Evolutionary conservation across 23 tunicate genomes (phyloP).

Genomic region (Styela clava): DNA sequence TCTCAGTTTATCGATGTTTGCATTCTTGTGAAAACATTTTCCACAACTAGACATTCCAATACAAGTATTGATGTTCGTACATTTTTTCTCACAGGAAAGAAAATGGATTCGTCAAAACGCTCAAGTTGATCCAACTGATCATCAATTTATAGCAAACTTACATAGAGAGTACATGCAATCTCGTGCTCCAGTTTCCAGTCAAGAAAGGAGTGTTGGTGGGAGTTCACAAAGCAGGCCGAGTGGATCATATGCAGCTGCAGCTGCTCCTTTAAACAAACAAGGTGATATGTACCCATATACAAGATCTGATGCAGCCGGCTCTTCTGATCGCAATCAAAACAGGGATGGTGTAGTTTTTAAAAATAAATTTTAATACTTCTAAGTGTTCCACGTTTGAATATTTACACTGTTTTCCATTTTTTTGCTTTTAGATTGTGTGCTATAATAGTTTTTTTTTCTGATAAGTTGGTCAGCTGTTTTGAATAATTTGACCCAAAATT

Average conservation of each 20-base stretch:
- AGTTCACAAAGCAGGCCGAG: background rate
- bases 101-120: conserved; percentile 21
- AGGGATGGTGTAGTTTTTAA: background rate
- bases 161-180: conserved; percentile 15
- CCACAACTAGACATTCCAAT: no score
- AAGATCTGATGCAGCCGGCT: background rate
- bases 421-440: no score
- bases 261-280: conserved; percentile 20
- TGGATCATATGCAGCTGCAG: conserved; percentile 24
- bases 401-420: background rate
- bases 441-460: no score
- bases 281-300: background rate
- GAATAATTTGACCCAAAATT: no score
- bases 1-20: no score
- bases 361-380: background rate
- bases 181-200: background rate
- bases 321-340: background rate
- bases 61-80: no score
- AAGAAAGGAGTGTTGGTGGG: background rate
- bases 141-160: conserved; percentile 13
- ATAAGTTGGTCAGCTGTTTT: no score
- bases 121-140: conserved; percentile 15
- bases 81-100: conserved; percentile 28
- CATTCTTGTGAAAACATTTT: no score
- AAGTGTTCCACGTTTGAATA: no score